Evolutionary conservation across 1,140 invertebrate species (phyloP).

Genomic region (Prorops nasuta): DNA sequence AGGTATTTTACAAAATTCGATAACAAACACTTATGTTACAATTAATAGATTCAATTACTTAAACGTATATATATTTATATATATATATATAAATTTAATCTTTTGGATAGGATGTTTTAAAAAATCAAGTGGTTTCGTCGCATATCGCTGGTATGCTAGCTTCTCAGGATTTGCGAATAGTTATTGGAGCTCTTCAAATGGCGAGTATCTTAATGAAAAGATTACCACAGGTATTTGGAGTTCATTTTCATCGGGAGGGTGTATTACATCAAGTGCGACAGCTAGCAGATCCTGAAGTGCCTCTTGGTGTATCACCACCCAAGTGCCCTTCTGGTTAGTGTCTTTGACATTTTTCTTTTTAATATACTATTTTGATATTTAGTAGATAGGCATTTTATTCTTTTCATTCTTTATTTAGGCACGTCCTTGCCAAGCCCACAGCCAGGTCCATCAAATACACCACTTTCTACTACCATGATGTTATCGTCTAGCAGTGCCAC

Average conservation of each 20-base stretch:
- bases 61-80: not conserved
- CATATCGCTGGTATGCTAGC: slow-evolving; percentile 98
- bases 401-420: slow-evolving; percentile 33
- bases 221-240: slow-evolving; percentile 88
- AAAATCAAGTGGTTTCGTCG: slow-evolving; percentile 92
- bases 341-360: not conserved
- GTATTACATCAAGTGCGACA: slow-evolving; percentile 89
- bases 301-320: slow-evolving; percentile 63
- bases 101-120: slow-evolving; percentile 71
- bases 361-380: not conserved
- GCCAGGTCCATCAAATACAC: slow-evolving; percentile 54
- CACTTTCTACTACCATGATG: slow-evolving; percentile 47
- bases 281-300: slow-evolving; percentile 68
- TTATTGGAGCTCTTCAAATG: slow-evolving; percentile 96
- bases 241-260: slow-evolving; percentile 93
- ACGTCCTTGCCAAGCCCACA: slow-evolving; percentile 54
- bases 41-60: not conserved
- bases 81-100: not conserved
- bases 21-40: not conserved
- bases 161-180: slow-evolving; percentile 91
- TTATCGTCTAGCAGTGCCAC: slow-evolving; percentile 52
- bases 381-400: too few species aligned
- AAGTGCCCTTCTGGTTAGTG: slow-evolving; percentile 55
- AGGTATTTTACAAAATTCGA: too few species aligned
- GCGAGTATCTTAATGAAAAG: slow-evolving; percentile 96